Conservation (phyloP, 2,113 vertebrate genomes). For the Lophura nycthemera region DNA sequence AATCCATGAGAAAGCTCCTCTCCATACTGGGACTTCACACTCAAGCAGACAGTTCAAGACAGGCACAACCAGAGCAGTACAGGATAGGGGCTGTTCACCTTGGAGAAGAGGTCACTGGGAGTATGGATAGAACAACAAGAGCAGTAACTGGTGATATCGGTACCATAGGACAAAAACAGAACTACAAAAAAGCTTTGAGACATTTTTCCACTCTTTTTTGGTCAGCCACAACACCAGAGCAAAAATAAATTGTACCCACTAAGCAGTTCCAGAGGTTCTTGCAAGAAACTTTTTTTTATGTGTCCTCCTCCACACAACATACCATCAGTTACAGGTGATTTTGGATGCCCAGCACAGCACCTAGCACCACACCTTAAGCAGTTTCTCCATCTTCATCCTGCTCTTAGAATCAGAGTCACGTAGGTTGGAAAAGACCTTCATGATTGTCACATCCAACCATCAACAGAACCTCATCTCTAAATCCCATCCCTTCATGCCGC, state of each 20-base stretch:
- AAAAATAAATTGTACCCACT: background rate
- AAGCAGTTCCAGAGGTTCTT: background rate
- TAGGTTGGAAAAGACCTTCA: background rate
- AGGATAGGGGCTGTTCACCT: background rate
- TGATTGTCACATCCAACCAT: background rate
- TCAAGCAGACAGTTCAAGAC: background rate
- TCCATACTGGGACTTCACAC: fast-evolving
- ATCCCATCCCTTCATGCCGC: background rate
- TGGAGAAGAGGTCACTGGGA: background rate
- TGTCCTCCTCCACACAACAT: background rate
- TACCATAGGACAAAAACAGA: background rate
- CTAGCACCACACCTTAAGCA: background rate
- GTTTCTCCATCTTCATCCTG: background rate
- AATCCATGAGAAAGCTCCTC: background rate
- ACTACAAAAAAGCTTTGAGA: background rate
- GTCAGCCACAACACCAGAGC: background rate
- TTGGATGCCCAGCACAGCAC: fast-evolving
- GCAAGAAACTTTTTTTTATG: background rate
- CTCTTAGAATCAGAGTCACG: background rate
- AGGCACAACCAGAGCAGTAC: background rate
- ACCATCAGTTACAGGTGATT: background rate
- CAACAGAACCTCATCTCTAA: background rate
- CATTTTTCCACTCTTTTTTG: background rate
- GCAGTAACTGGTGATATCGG: background rate
- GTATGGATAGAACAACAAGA: background rate